Evolutionary conservation across 2,888 invertebrate genomes (phyloP).

Genomic region (Drosophila tripunctata): DNA sequence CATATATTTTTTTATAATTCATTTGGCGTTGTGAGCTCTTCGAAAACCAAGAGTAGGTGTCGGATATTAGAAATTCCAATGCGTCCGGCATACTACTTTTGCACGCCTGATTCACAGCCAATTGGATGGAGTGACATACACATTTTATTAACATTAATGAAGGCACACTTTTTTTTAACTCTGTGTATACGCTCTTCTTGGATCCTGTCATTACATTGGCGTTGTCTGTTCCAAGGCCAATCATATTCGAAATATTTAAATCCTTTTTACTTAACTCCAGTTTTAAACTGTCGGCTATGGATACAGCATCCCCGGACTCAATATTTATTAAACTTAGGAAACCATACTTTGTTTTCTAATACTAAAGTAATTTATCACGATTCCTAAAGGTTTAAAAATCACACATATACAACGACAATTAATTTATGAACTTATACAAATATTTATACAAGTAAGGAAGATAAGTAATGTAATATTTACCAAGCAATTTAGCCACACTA

Average conservation of each 20-base stretch:
- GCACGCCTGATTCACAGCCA: slow-evolving; percentile 21
- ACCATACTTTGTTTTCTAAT: background rate
- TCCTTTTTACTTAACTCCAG: background rate
- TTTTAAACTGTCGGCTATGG: background rate
- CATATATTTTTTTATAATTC: slow-evolving; percentile 12
- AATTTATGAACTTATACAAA: background rate
- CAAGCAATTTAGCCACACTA: slow-evolving; percentile 7
- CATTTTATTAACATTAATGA: slow-evolving; percentile 32
- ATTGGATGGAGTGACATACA: slow-evolving; percentile 34
- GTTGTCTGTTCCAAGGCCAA: slow-evolving; percentile 9
- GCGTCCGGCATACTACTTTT: slow-evolving; percentile 8
- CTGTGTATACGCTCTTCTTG: slow-evolving; percentile 13
- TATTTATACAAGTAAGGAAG: background rate
- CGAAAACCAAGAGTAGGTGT: slow-evolving; percentile 17
- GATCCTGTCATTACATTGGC: slow-evolving; percentile 10
- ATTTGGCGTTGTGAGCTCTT: slow-evolving; percentile 19
- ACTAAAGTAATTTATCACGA: background rate
- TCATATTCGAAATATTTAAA: slow-evolving; percentile 9
- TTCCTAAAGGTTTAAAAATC: background rate
- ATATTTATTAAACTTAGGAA: background rate
- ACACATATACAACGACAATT: background rate
- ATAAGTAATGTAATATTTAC: slow-evolving; percentile 1
- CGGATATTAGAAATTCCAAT: slow-evolving; percentile 17
- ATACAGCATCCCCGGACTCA: background rate
- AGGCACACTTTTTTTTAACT: slow-evolving; percentile 7